A percentile compares a stretch with the other conserved stretches of the same genome.
phyloP scores from a whole-genome alignment of 2,888 invertebrate species.

The Megastigmus dorsalis region DNA sequence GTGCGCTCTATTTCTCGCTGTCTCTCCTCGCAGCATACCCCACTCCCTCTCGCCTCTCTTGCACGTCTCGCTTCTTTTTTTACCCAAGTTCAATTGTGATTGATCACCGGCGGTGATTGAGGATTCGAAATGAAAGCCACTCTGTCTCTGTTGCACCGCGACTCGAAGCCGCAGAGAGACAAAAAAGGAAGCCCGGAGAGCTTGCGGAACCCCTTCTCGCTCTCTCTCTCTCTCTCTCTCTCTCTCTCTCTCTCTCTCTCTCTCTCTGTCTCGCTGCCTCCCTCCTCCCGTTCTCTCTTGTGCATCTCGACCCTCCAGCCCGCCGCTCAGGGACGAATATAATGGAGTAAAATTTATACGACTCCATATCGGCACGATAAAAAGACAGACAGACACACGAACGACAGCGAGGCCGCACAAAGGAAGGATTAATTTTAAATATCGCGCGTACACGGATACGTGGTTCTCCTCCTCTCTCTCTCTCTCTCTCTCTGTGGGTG shows the following conservation, averaged over 20 bases:
- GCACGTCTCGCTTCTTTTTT: slow-evolving; percentile 53
- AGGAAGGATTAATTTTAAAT: slow-evolving; percentile 74
- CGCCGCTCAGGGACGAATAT: slow-evolving; percentile 60
- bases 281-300: slow-evolving; percentile 59
- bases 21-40: slow-evolving; percentile 7
- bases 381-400: slow-evolving; percentile 68
- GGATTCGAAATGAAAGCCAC: slow-evolving; percentile 70
- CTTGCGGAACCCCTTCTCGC: slow-evolving; percentile 54
- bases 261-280: slow-evolving; percentile 57
- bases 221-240: slow-evolving; percentile 57
- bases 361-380: slow-evolving; percentile 72
- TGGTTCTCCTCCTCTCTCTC: no score
- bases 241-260: slow-evolving; percentile 57
- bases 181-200: slow-evolving; percentile 62
- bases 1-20: slow-evolving; percentile 32
- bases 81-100: slow-evolving; percentile 70
- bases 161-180: slow-evolving; percentile 63
- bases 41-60: slow-evolving; percentile 43
- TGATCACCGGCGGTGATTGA: slow-evolving; percentile 72
- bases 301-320: slow-evolving; percentile 44
- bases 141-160: slow-evolving; percentile 37
- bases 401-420: slow-evolving; percentile 65
- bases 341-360: slow-evolving; percentile 73
- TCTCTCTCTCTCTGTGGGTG: no score
- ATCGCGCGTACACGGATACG: slow-evolving; percentile 63